A percentile compares a stretch with the other conserved stretches of the same genome.
These are phyloP conservation scores for Sericinus montela DNA, from an alignment of 2,888 invertebrate species.

Conservation along the genomic window DNA sequence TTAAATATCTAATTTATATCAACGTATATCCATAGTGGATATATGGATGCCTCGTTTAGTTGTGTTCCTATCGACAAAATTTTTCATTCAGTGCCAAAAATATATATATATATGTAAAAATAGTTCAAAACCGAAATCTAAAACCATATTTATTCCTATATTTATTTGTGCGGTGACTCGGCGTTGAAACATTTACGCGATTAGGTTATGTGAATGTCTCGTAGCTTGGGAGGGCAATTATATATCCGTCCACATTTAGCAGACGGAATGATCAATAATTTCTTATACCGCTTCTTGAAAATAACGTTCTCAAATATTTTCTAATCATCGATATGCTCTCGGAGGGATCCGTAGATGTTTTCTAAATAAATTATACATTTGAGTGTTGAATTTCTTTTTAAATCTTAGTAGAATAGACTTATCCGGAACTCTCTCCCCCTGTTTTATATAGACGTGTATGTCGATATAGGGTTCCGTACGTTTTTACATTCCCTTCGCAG, in stretches of 20 bases:
- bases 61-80: not conserved
- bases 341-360: too few species aligned
- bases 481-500: too few species aligned
- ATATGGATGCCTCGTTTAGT: not conserved
- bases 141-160: slow-evolving; percentile 10
- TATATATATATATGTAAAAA: too few species aligned
- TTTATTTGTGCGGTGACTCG: slow-evolving; percentile 24
- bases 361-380: too few species aligned
- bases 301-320: not conserved
- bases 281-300: not conserved
- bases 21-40: too few species aligned
- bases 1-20: too few species aligned
- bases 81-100: slow-evolving; percentile 16
- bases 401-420: too few species aligned
- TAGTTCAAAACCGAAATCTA: slow-evolving; percentile 16
- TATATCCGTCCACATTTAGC: slow-evolving; percentile 43
- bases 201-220: not conserved
- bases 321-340: too few species aligned
- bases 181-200: slow-evolving; percentile 34
- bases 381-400: too few species aligned
- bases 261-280: slow-evolving; percentile 2
- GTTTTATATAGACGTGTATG: too few species aligned
- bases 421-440: too few species aligned
- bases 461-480: too few species aligned
- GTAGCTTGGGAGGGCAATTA: slow-evolving; percentile 30